phyloP scores from a whole-genome alignment of 1,140 invertebrate genomes.

The Ceratoteleas bidentatus region DNA sequence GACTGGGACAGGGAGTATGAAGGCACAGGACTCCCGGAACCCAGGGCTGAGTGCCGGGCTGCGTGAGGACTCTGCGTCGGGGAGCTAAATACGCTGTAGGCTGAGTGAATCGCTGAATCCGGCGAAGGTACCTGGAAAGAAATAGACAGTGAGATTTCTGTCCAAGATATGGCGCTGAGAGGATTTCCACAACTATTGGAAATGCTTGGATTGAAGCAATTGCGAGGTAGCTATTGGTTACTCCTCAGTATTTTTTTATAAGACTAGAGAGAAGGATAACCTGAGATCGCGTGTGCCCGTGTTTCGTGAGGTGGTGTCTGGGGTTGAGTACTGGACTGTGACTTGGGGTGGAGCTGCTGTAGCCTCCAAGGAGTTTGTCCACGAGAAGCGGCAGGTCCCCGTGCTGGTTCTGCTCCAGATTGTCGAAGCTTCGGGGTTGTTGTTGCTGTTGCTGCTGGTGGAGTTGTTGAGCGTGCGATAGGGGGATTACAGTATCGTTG shows the following conservation, averaged over 20 bases:
- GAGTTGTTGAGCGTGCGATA: conserved; percentile 75
- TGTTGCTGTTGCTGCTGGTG: conserved; percentile 70
- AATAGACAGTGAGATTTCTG: neutral
- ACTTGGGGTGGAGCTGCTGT: conserved; percentile 84
- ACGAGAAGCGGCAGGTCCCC: conserved; percentile 83
- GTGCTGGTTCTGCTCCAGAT: conserved; percentile 75
- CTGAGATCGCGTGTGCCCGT: conserved; percentile 79
- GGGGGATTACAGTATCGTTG: conserved; percentile 72
- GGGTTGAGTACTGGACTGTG: conserved; percentile 85
- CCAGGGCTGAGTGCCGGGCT: conserved; percentile 86
- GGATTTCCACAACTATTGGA: no score
- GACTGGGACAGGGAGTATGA: conserved; percentile 79
- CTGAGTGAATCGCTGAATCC: conserved; percentile 93
- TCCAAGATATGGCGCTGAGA: no score
- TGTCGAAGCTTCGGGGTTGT: conserved; percentile 67
- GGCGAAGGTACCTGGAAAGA: conserved; percentile 83
- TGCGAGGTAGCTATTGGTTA: no score
- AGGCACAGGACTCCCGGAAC: conserved; percentile 81
- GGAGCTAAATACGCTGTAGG: conserved; percentile 89
- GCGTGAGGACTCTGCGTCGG: conserved; percentile 92
- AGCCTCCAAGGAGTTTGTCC: conserved; percentile 85
- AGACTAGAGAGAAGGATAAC: conserved; percentile 36
- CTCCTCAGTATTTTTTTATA: neutral
- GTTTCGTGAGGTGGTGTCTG: conserved; percentile 82
- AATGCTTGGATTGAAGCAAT: no score